phyloP scores from a whole-genome alignment of 2,113 vertebrate genomes.

The Hymenochirus boettgeri region DNA sequence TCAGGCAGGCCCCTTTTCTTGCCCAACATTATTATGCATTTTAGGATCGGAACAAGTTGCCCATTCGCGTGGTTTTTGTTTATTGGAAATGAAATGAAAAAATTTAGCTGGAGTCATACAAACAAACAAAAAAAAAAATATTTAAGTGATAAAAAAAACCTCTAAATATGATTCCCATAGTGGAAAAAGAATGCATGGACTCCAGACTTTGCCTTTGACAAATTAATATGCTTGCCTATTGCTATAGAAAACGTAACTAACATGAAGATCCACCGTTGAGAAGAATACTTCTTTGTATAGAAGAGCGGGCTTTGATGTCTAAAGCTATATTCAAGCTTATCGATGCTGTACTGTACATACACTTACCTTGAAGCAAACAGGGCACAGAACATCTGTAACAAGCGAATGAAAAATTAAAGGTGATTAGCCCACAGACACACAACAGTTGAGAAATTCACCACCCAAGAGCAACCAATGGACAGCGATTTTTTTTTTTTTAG shows the following conservation, averaged over 20 bases:
- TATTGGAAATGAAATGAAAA: slow-evolving; percentile 78
- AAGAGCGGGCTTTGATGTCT: slow-evolving; percentile 90
- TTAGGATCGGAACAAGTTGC: slow-evolving; percentile 71
- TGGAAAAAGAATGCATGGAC: slow-evolving; percentile 81
- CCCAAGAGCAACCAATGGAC: slow-evolving; percentile 44
- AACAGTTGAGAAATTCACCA: slow-evolving; percentile 52
- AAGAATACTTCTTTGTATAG: slow-evolving; percentile 96
- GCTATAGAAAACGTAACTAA: slow-evolving; percentile 99
- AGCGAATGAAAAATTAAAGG: slow-evolving; percentile 83
- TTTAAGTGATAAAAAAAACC: slow-evolving; percentile 71
- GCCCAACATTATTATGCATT: slow-evolving; percentile 71
- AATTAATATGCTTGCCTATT: slow-evolving; percentile 96
- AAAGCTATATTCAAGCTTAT: slow-evolving; percentile 84
- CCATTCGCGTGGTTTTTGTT: slow-evolving; percentile 79
- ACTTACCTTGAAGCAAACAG: slow-evolving; percentile 80
- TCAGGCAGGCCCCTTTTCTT: slow-evolving; percentile 68
- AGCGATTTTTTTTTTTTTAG: slow-evolving; percentile 33
- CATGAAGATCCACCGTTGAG: slow-evolving; percentile 98
- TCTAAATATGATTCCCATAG: slow-evolving; percentile 94
- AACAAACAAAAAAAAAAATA: too few species aligned
- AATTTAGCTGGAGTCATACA: slow-evolving; percentile 69
- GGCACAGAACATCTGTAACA: slow-evolving; percentile 78
- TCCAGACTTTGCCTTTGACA: slow-evolving; percentile 87
- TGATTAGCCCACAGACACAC: slow-evolving; percentile 67
- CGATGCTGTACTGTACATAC: slow-evolving; percentile 78